A percentile compares a stretch with the other conserved stretches of the same genome.
phyloP scores from a whole-genome alignment of 2,797 vertebrate species.

The Anableps anableps region DNA sequence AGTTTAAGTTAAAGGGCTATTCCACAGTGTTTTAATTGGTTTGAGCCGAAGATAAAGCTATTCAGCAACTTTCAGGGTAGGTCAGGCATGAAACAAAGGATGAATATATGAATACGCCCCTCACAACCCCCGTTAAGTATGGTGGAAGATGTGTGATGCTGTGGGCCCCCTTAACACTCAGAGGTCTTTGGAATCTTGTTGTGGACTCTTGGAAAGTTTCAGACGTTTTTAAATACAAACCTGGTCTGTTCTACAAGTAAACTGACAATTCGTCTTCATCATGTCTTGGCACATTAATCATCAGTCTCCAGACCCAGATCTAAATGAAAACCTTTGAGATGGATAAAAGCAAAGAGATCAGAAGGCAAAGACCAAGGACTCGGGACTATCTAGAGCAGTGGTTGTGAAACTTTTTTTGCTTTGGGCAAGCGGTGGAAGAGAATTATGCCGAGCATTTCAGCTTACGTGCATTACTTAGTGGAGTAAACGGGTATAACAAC shows the following conservation, averaged over 20 bases:
- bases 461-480: not conserved
- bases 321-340: not conserved
- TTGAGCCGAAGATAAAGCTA: no score
- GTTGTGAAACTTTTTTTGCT: not conserved
- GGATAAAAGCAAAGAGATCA: not conserved
- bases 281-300: no score
- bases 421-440: not conserved
- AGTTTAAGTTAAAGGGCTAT: no score
- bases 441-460: not conserved
- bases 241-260: not conserved
- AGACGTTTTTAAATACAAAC: not conserved
- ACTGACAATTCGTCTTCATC: no score
- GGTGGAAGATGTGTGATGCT: not conserved
- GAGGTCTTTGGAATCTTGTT: no score
- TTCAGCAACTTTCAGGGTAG: not conserved
- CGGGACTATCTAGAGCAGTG: not conserved
- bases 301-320: not conserved
- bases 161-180: not conserved
- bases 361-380: not conserved
- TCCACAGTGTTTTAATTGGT: no score
- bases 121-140: not conserved
- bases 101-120: no score
- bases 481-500: not conserved
- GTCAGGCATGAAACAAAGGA: not conserved
- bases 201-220: not conserved